Conservation (phyloP, 2,113 vertebrate genomes). For the Hemichromis elongatus region DNA sequence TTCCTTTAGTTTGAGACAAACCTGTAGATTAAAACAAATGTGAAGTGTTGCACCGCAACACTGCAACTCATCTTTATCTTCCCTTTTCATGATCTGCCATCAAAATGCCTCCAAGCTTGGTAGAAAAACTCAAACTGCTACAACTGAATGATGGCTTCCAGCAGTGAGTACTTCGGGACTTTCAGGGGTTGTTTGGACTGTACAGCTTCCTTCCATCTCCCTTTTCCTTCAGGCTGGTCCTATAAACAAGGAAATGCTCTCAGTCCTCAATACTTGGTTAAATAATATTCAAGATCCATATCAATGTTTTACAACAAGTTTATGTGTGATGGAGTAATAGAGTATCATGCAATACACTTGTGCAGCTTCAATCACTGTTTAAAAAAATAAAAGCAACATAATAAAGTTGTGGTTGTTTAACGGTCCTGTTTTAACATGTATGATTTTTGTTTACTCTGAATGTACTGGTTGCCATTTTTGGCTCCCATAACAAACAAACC, state of each 20-base stretch:
- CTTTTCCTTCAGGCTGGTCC: background rate
- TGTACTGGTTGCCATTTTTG: background rate
- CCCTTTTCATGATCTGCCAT: background rate
- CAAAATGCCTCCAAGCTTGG: background rate
- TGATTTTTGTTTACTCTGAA: background rate
- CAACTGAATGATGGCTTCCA: background rate
- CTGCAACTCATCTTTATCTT: background rate
- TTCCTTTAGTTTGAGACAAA: background rate
- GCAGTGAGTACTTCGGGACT: background rate
- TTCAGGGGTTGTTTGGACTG: constrained; percentile 6
- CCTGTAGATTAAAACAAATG: background rate
- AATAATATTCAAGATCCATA: background rate
- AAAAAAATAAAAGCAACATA: background rate
- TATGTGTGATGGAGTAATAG: background rate
- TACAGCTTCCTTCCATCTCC: background rate
- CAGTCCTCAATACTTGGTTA: background rate
- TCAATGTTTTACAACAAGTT: background rate
- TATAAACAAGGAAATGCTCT: background rate
- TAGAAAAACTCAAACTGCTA: background rate
- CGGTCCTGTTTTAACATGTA: background rate
- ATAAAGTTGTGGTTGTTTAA: background rate
- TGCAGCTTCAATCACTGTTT: background rate
- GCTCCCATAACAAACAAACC: background rate
- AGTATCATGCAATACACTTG: background rate
- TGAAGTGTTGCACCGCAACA: background rate